phyloP scores from a whole-genome alignment of 2,113 vertebrate species.

The Odocoileus virginianus region DNA sequence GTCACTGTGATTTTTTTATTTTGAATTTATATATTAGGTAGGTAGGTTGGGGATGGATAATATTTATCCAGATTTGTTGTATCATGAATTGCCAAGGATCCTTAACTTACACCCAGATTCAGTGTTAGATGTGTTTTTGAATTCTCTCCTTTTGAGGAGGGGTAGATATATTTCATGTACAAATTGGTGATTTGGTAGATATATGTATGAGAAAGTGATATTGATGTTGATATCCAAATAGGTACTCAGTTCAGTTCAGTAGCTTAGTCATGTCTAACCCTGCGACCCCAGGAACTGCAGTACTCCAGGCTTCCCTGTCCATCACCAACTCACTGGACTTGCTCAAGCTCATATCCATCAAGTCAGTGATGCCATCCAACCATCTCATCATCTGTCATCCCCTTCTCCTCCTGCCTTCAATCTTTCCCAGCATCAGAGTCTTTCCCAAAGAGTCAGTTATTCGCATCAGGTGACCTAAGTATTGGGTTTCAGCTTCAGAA shows the following conservation, averaged over 20 bases:
- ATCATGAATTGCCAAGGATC: background rate
- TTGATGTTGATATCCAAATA: background rate
- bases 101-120: background rate
- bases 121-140: background rate
- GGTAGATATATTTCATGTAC: background rate
- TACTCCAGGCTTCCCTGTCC: background rate
- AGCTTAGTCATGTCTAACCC: background rate
- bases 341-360: background rate
- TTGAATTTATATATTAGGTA: background rate
- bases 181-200: background rate
- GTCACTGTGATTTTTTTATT: background rate
- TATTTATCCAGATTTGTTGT: background rate
- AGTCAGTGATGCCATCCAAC: background rate
- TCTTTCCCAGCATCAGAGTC: background rate
- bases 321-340: background rate
- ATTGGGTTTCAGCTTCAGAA: too few species aligned
- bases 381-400: background rate
- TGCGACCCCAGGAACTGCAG: background rate
- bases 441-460: background rate
- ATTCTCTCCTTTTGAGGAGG: background rate
- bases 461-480: background rate
- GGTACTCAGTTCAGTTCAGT: background rate
- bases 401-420: background rate
- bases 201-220: background rate
- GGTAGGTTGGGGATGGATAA: background rate